phyloP scores from a whole-genome alignment of 1,140 invertebrate genomes.

The Scaptomyza hsui region DNA sequence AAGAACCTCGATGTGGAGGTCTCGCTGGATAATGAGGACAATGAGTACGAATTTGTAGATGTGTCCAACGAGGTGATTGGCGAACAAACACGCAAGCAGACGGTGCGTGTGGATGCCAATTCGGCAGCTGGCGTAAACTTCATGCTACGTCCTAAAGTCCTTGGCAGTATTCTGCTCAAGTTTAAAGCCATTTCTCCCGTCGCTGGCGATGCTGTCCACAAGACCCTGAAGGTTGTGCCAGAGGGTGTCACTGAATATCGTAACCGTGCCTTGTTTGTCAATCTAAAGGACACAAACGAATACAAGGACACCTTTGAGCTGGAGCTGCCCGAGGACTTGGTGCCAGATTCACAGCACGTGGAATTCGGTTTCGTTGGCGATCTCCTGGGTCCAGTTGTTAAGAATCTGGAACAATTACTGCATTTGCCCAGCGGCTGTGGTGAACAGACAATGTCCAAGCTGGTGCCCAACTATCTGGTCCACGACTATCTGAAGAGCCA shows the following conservation, averaged over 20 bases:
- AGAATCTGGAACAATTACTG: constrained; percentile 90
- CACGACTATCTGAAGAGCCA: constrained; percentile 88
- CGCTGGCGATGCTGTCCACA: constrained; percentile 90
- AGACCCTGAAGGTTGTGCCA: constrained; percentile 89
- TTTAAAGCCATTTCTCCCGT: constrained; percentile 88
- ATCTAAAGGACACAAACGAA: constrained; percentile 87
- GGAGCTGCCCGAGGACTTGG: constrained; percentile 89
- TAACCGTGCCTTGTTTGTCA: constrained; percentile 91
- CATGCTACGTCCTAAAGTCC: constrained; percentile 89
- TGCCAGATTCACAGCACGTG: constrained; percentile 88
- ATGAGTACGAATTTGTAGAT: constrained; percentile 92
- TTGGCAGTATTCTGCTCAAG: constrained; percentile 91
- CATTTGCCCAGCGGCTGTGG: constrained; percentile 95
- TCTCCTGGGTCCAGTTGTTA: constrained; percentile 90
- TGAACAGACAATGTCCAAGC: constrained; percentile 97
- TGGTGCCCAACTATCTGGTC: constrained; percentile 95
- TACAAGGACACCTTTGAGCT: constrained; percentile 87
- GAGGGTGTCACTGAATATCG: constrained; percentile 92
- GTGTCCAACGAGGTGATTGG: constrained; percentile 85
- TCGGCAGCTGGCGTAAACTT: constrained; percentile 90
- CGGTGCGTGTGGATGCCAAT: constrained; percentile 87
- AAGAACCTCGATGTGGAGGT: constrained; percentile 92
- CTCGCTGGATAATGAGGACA: constrained; percentile 91
- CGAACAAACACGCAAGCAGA: constrained; percentile 86
- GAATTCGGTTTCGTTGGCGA: constrained; percentile 91